Percentiles rank a stretch among this genome's conserved stretches.
phyloP scores from a whole-genome alignment of 2,888 invertebrate genomes.

The Lithosia quadra region DNA sequence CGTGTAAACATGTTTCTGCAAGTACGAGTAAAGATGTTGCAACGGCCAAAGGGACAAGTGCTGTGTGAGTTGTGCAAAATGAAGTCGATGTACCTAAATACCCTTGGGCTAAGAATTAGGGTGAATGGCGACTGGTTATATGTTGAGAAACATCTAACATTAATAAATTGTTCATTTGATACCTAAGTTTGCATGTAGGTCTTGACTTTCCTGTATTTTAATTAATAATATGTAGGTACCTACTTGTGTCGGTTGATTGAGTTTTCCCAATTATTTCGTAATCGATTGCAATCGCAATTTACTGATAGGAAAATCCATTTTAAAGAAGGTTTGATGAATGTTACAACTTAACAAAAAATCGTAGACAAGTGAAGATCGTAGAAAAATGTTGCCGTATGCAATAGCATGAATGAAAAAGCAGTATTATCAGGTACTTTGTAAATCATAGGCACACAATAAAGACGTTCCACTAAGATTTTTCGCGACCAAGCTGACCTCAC shows the following conservation, averaged over 20 bases:
- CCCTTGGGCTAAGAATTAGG: slow-evolving; percentile 68
- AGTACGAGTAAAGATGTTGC: slow-evolving; percentile 52
- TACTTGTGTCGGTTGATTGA: not conserved
- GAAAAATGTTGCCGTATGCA: too few species aligned
- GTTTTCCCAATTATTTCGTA: not conserved
- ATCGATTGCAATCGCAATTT: not conserved
- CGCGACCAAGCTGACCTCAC: too few species aligned
- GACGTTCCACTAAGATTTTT: too few species aligned
- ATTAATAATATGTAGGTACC: not conserved
- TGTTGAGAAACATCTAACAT: slow-evolving; percentile 37
- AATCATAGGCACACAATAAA: too few species aligned
- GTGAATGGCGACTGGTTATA: slow-evolving; percentile 61
- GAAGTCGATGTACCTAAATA: slow-evolving; percentile 44
- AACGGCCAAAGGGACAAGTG: slow-evolving; percentile 58
- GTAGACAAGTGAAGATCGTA: not conserved
- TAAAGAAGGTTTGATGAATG: too few species aligned
- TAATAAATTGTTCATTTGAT: slow-evolving; percentile 49
- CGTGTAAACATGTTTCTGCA: slow-evolving; percentile 36
- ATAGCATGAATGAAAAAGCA: too few species aligned
- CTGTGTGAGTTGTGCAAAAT: slow-evolving; percentile 57
- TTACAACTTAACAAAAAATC: not conserved
- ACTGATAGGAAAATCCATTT: not conserved
- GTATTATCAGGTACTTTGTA: too few species aligned
- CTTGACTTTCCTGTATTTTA: slow-evolving; percentile 27
- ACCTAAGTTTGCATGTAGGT: slow-evolving; percentile 25